Base-by-base conservation (phyloP, 2,888 invertebrate genomes). In the Tipula lateralis region DNA sequence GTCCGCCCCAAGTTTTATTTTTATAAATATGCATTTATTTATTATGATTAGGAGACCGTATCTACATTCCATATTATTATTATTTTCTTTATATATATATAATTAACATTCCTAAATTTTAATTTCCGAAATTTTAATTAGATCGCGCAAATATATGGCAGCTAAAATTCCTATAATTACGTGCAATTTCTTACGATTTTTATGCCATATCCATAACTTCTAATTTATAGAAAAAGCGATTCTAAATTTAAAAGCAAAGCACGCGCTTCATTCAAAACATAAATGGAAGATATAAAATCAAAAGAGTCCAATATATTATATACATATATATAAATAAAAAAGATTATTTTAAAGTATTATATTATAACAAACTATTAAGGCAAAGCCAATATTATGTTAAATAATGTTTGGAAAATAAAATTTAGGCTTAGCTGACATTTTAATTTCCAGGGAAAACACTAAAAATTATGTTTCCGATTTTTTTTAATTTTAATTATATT, bases 301-400 rank as follows among this genome's bases (percentile, higher is more conserved):
- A 36, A 36, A 36, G 9, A 50, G 24, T 66, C 66, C 66, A 66
- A 66, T 66, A 24, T n/a, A n/a, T n/a, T n/a, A n/a, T n/a, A n/a
- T 16, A 36, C 2, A 44, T 44, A 44, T 24, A 66, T 24, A 66
- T 66, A 66, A 24, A 19, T 16, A 66, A 9, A 66, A 16, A 66
- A 24, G 66, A 66, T 66, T 66, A 66, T 66, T 66, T 66, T 66
- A 66, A 66, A 66, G 66, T 66, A 66, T 66, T 66, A 66, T 66
- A 66, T 66, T 66, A 66, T 66, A 66, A 66, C 19, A 66, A 66
- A 66, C 66, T 66, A 66, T 66, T 66, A 24, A 66, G 66, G 66
- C 66, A 66, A 66, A 66, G 66, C 66, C 66, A 66, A 66, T 66
- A 66, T 66, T 66, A 66, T 66, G 66, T 66, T 66, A 66, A 24